Evolutionary conservation across 2,113 vertebrate species (phyloP).

Genomic region (Carettochelys insculpta): DNA sequence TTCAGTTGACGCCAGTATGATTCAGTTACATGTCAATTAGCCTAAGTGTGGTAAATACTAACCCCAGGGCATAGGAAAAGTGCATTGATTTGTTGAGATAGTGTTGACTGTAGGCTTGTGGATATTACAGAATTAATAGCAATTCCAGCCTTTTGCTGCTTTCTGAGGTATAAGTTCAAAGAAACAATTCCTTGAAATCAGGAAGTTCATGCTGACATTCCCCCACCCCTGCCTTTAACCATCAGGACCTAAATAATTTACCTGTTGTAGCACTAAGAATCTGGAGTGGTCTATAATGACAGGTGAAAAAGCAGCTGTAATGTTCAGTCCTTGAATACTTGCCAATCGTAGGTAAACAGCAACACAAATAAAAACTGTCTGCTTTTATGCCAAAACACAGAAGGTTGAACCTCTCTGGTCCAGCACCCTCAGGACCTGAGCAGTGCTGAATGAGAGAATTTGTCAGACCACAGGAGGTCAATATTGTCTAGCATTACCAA

Average conservation of each 20-base stretch:
- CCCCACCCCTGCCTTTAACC: too few relatives aligned
- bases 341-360: rapidly evolving
- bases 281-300: neutral
- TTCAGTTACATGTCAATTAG: neutral
- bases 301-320: neutral
- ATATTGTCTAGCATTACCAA: too few relatives aligned
- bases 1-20: neutral
- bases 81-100: neutral
- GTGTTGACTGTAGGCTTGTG: rapidly evolving
- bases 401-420: too few relatives aligned
- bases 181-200: neutral
- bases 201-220: too few relatives aligned
- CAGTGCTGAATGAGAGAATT: too few relatives aligned
- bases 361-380: neutral
- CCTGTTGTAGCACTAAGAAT: neutral
- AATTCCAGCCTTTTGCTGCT: rapidly evolving
- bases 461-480: too few relatives aligned
- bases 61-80: neutral
- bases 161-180: neutral
- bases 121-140: neutral
- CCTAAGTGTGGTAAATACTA: neutral
- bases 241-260: neutral
- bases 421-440: too few relatives aligned
- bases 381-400: rapidly evolving
- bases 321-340: neutral